A percentile compares a stretch with the other conserved stretches of the same genome.
These are phyloP conservation scores for Pseudopipra pipra DNA, from an alignment of 2,113 vertebrate genomes.

Conservation along the genomic window DNA sequence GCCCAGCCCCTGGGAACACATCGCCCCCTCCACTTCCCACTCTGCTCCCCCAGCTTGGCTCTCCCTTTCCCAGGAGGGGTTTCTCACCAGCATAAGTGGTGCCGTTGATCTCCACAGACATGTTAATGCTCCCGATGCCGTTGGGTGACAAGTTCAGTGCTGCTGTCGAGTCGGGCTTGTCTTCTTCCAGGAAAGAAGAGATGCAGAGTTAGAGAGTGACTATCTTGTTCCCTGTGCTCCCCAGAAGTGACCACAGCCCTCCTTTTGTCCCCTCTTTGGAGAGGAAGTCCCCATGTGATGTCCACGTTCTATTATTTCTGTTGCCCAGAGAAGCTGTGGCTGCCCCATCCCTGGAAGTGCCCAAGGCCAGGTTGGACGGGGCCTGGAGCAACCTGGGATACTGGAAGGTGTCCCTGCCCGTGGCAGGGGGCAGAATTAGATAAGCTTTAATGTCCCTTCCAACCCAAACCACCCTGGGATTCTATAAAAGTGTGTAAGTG, in stretches of 20 bases:
- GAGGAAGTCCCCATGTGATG: accelerated
- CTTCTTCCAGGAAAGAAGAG: constrained; percentile 61
- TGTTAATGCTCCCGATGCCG: constrained; percentile 81
- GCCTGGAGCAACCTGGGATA: background rate
- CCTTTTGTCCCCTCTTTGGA: background rate
- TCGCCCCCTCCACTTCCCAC: no score
- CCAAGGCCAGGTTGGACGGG: accelerated
- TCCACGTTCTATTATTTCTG: background rate
- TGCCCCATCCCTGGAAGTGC: background rate
- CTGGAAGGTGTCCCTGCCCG: background rate
- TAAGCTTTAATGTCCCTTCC: background rate
- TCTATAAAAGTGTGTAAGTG: background rate
- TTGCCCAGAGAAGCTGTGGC: background rate
- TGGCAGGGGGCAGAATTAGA: background rate
- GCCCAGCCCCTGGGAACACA: background rate
- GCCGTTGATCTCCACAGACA: constrained; percentile 85
- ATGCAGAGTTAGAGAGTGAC: background rate
- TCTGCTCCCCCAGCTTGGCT: background rate
- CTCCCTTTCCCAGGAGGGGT: background rate
- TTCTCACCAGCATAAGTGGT: constrained; percentile 80
- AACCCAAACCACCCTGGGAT: background rate
- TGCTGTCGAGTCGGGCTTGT: constrained; percentile 62
- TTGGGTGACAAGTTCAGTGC: constrained; percentile 72
- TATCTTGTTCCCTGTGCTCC: accelerated
- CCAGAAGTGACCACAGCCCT: no score